Evolutionary conservation across 1,140 invertebrate species (phyloP), one percentile per base, ranked within the genome.

Genomic region (Muscidifurax raptorellus): DNA sequence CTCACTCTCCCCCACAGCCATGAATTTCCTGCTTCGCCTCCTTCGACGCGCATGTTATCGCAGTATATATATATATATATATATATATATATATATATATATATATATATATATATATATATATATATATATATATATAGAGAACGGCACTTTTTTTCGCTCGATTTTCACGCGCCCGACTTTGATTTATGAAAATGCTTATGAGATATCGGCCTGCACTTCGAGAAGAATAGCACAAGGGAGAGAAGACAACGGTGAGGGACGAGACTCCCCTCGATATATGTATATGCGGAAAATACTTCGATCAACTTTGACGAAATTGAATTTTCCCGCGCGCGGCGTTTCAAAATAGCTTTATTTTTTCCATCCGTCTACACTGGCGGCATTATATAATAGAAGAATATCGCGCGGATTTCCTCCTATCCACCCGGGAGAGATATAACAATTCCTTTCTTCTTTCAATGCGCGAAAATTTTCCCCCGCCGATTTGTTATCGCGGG

Each of bases 171-270:
- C 66, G 66, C 66, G 27, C 66, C 27, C 66, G 66, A 28, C 66
- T 69, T 69, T 69, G 66, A 69, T 69, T 69, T 69, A 69, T 69
- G 66, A 30, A 69, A 69, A 69, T 69, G 66, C 66, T 59, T 59
- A 59, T 59, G 52, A 59, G 52, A 59, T 59, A 59, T 59, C 52
- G 52, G 52, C 5, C 52, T 59, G 52, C 52, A 59, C 52, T 59
- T 59, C 15, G 52, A 59, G 22, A 59, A n/a, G 4, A 59, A 59
- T 22, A 59, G 15, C 52, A n/a, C 52, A 9, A 9, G 36, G 36
- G 36, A 22, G 52, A 18, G 52, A n/a, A 52, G 47, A 59, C 52
- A 59, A n/a, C 22, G 52, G 6, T 4, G 52, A 59, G 52, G 52
- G 52, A n/a, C 18, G 52, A 7, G 52, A n/a, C 52, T n/a, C 18